Conservation (phyloP, 2,113 vertebrate species). For the Apus apus region DNA sequence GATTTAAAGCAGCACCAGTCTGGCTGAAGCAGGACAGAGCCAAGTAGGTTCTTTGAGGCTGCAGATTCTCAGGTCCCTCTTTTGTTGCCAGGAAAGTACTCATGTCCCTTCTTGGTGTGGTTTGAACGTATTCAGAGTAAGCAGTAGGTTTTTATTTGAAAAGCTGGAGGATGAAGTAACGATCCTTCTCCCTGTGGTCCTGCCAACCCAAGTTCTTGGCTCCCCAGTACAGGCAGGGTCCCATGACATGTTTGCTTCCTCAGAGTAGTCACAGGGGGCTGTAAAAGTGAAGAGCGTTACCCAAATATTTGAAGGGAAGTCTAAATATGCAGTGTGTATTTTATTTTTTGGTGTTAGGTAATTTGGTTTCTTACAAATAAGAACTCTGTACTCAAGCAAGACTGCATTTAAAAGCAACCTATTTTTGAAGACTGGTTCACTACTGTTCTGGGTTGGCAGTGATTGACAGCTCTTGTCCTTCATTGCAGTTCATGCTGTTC, state of each 20-base stretch:
- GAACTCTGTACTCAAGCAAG: background rate
- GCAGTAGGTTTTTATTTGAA: background rate
- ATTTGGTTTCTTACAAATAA: background rate
- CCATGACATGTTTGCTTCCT: rapidly evolving
- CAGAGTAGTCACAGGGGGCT: too few relatives aligned
- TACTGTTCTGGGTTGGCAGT: background rate
- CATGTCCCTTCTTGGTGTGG: rapidly evolving
- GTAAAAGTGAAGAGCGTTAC: background rate
- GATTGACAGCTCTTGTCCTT: background rate
- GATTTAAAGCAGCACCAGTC: background rate
- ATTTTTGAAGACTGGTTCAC: background rate
- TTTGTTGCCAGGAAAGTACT: background rate
- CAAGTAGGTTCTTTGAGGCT: background rate
- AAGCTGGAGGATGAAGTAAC: background rate
- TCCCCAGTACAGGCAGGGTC: background rate
- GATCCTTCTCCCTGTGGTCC: background rate
- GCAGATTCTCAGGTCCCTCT: background rate
- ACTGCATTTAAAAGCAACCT: background rate
- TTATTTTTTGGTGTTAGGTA: background rate
- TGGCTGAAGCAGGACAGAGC: background rate
- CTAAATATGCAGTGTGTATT: background rate
- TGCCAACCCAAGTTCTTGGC: background rate
- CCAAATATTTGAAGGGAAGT: background rate
- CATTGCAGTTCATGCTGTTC: background rate
- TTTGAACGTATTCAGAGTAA: background rate